phyloP scores from a whole-genome alignment of 2,888 invertebrate species.

The Deroplatys truncata region DNA sequence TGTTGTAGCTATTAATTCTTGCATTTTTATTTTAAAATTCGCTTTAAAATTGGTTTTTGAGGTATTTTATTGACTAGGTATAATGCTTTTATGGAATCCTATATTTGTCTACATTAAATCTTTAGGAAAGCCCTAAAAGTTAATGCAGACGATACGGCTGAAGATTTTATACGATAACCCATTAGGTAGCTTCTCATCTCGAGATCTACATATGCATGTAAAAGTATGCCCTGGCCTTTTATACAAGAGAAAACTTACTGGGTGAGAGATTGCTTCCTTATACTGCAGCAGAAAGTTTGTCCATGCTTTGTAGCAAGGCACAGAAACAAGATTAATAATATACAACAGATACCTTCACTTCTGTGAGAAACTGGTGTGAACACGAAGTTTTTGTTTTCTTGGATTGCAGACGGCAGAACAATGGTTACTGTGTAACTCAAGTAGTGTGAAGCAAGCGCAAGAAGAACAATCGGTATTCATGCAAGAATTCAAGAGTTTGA shows the following conservation, averaged over 20 bases:
- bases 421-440: neutral
- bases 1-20: too few species aligned
- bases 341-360: neutral
- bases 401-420: neutral
- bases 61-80: too few species aligned
- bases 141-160: too few species aligned
- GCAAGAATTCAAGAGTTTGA: neutral
- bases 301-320: neutral
- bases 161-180: too few species aligned
- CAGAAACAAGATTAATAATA: neutral
- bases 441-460: neutral
- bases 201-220: too few species aligned
- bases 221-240: neutral
- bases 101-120: too few species aligned
- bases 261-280: neutral
- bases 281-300: neutral
- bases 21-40: too few species aligned
- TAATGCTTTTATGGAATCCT: too few species aligned
- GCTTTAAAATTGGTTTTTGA: too few species aligned
- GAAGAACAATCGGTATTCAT: neutral
- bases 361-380: neutral
- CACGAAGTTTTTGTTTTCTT: neutral
- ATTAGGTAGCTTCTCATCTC: too few species aligned
- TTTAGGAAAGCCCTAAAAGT: too few species aligned
- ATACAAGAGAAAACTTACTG: neutral